Base-by-base conservation (phyloP, 2,113 vertebrate species). In the Cichladusa arquata region DNA sequence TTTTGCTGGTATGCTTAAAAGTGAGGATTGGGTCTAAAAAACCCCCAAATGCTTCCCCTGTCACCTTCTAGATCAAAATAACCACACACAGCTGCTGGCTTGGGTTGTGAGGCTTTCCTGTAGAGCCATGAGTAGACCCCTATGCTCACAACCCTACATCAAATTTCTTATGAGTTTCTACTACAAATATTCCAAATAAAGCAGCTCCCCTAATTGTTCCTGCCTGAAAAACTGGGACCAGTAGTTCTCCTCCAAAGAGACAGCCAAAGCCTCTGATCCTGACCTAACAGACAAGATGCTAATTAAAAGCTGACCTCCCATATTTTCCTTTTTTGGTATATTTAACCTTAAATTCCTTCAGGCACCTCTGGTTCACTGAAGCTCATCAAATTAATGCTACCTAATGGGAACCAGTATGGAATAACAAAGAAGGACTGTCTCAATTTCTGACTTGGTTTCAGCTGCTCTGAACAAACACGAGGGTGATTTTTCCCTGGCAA, bases 331-430 rank as follows among this genome's bases (percentile, higher is more conserved):
- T 51, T 97, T 97, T 20, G 92, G 84, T 94, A 61, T 78, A 69
- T 94, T 97, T 97, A 98, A 94, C 95, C 90, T 92, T 96, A 95
- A 92, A 97, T 96, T 96, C 96, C 95, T 97, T 76, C 71, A 85
- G 92, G 88, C 92, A 91, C 90, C 91, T 71, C 82, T 94, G 90
- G 81, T 69, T 96, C 72, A 14, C 56, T 88, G 88, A 90, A 94
- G 87, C 95, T 91, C 61, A 8, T 96, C 93, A 94, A 74, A 98
- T 91, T 92, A 85, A 81, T 85, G 47, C 89, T 91, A 80, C 60
- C 91, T 95, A 88, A 90, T 69, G 85, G 93, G 66, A 91, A 88
- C 51, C 61, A 65, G 74, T 42, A 10, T 10, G 56, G 76, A 67
- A 91, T 86, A 95, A 95, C 96, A 95, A 90, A 90, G 89, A 31